These are phyloP conservation scores for Heterodera carotae DNA, from an alignment of 1,140 invertebrate genomes.

Conservation along the genomic window DNA sequence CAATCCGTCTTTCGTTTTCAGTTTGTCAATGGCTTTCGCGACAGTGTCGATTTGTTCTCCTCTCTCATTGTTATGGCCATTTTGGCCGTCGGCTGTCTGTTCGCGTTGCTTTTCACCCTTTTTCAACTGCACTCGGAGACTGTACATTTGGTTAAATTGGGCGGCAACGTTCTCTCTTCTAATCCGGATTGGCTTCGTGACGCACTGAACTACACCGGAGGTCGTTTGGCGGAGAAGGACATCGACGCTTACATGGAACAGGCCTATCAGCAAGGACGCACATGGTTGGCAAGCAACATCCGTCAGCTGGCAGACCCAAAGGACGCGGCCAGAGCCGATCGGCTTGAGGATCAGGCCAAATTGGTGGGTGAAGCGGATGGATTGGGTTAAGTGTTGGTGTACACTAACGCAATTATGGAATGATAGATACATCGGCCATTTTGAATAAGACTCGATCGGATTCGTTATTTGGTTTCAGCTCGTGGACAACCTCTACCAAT, in stretches of 20 bases:
- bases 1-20: slow-evolving; percentile 54
- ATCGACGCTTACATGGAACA: slow-evolving; percentile 64
- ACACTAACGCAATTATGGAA: too few relatives aligned
- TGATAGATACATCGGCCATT: too few relatives aligned
- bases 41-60: slow-evolving; percentile 68
- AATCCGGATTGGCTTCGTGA: slow-evolving; percentile 60
- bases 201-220: slow-evolving; percentile 63
- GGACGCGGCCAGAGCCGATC: slow-evolving; percentile 78
- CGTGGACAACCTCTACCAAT: slow-evolving; percentile 88
- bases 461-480: slow-evolving; percentile 67
- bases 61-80: slow-evolving; percentile 69
- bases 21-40: slow-evolving; percentile 67
- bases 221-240: slow-evolving; percentile 57
- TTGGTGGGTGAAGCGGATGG: slow-evolving; percentile 69
- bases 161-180: slow-evolving; percentile 77
- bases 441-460: too few relatives aligned
- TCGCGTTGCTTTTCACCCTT: slow-evolving; percentile 66
- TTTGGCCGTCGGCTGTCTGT: slow-evolving; percentile 66
- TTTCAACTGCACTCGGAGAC: slow-evolving; percentile 88
- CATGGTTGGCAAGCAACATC: slow-evolving; percentile 70
- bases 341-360: slow-evolving; percentile 85
- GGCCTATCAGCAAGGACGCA: slow-evolving; percentile 61
- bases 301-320: slow-evolving; percentile 78
- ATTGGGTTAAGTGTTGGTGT: too few relatives aligned
- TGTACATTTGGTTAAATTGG: slow-evolving; percentile 84